Conservation (phyloP, 2,113 vertebrate species). For the Xiphorhynchus elegans region DNA sequence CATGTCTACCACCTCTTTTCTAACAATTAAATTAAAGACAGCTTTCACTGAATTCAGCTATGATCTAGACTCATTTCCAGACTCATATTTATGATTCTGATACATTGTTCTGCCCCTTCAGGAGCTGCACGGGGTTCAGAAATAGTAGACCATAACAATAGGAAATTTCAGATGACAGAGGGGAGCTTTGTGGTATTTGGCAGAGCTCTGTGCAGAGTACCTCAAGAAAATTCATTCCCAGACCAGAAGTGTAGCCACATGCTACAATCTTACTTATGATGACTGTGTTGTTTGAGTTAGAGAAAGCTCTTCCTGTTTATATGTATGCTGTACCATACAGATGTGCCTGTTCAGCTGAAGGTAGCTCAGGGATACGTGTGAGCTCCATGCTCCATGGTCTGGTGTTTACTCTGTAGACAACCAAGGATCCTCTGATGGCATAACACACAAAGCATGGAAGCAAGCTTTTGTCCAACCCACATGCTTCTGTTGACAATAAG, state of each 20-base stretch:
- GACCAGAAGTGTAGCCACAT: background rate
- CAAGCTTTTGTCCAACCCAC: background rate
- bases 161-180: background rate
- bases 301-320: background rate
- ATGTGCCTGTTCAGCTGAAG: background rate
- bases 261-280: background rate
- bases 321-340: background rate
- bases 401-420: background rate
- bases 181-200: background rate
- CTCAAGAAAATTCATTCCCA: background rate
- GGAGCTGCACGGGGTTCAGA: background rate
- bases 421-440: background rate
- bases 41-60: background rate
- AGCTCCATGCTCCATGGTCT: background rate
- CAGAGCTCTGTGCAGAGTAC: background rate
- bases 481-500: background rate
- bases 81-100: background rate
- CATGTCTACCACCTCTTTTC: background rate
- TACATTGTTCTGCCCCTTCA: background rate
- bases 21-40: background rate
- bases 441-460: background rate
- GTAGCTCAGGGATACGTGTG: accelerated
- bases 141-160: background rate
- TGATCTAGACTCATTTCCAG: background rate
- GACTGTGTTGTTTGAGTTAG: background rate